Evolutionary conservation across 1,140 invertebrate genomes (phyloP).

Genomic region (Drosophila prosaltans): DNA sequence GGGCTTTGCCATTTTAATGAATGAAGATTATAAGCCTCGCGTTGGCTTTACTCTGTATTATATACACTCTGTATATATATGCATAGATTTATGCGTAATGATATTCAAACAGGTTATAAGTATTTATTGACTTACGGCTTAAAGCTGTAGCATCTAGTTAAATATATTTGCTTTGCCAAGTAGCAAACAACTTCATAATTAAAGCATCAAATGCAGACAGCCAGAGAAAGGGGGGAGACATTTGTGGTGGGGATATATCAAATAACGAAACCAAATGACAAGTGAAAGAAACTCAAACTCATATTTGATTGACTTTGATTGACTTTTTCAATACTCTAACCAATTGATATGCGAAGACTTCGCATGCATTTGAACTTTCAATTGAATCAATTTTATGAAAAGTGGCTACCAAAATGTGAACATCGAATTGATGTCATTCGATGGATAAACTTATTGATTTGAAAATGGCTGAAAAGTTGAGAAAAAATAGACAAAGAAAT

Average conservation of each 20-base stretch:
- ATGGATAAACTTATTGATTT: background rate
- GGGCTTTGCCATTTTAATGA: slow-evolving; percentile 55
- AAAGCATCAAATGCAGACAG: slow-evolving; percentile 73
- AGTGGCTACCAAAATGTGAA: no score
- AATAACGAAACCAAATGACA: slow-evolving; percentile 27
- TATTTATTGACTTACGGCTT: slow-evolving; percentile 61
- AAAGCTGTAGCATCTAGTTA: slow-evolving; percentile 18
- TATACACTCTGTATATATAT: background rate
- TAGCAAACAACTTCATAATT: slow-evolving; percentile 59
- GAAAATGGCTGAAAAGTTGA: background rate
- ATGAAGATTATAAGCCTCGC: slow-evolving; percentile 62
- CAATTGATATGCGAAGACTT: background rate
- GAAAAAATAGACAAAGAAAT: no score
- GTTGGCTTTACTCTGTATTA: slow-evolving; percentile 27
- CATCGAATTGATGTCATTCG: background rate
- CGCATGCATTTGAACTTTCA: background rate
- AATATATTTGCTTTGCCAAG: slow-evolving; percentile 42
- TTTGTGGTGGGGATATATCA: slow-evolving; percentile 42
- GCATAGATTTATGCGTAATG: slow-evolving; percentile 57
- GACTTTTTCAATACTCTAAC: background rate
- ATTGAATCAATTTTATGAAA: background rate
- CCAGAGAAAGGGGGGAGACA: background rate
- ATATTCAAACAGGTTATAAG: slow-evolving; percentile 67
- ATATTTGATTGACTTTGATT: slow-evolving; percentile 1
- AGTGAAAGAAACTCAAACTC: slow-evolving; percentile 18